Conservation (phyloP, 2,888 invertebrate genomes). For the Chrysotoxum bicinctum region DNA sequence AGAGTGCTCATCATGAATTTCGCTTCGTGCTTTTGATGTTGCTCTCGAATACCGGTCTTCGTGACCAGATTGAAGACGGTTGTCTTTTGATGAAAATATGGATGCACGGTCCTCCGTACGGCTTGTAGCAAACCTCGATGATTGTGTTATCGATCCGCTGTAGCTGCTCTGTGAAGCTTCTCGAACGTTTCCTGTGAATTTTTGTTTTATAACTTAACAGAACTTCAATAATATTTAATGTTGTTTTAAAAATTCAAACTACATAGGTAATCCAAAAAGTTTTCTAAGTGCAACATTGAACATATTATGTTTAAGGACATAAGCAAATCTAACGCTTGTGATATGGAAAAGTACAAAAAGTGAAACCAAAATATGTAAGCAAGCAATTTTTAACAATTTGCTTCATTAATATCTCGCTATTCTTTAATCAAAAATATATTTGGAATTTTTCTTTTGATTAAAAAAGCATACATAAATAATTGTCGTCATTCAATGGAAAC, state of each 20-base stretch:
- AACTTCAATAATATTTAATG: not conserved
- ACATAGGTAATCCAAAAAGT: not conserved
- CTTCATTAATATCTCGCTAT: not conserved
- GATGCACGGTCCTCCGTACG: conserved; percentile 55
- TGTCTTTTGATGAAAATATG: conserved; percentile 50
- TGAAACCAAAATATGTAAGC: conserved; percentile 6
- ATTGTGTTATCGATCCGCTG: conserved; percentile 56
- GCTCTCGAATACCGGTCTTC: conserved; percentile 45
- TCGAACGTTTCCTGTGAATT: conserved; percentile 45
- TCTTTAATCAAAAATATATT: not conserved
- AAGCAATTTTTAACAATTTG: conserved; percentile 29
- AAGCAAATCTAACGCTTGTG: conserved; percentile 15
- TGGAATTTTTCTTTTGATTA: not conserved
- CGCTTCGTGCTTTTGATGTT: conserved; percentile 63
- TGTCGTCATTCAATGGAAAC: too few relatives aligned
- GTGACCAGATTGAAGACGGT: conserved; percentile 32
- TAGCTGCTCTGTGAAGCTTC: conserved; percentile 58
- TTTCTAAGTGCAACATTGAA: conserved; percentile 22
- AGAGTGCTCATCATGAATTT: conserved; percentile 73
- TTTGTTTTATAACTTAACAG: not conserved
- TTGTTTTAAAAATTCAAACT: not conserved
- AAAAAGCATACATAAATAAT: not conserved
- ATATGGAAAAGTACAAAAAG: not conserved
- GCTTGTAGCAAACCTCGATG: conserved; percentile 44
- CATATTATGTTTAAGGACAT: conserved; percentile 22